A percentile compares a stretch with the other conserved stretches of the same genome.
These are phyloP conservation scores for Elaphurus davidianus DNA, from an alignment of 2,113 vertebrate species.

Conservation along the genomic window DNA sequence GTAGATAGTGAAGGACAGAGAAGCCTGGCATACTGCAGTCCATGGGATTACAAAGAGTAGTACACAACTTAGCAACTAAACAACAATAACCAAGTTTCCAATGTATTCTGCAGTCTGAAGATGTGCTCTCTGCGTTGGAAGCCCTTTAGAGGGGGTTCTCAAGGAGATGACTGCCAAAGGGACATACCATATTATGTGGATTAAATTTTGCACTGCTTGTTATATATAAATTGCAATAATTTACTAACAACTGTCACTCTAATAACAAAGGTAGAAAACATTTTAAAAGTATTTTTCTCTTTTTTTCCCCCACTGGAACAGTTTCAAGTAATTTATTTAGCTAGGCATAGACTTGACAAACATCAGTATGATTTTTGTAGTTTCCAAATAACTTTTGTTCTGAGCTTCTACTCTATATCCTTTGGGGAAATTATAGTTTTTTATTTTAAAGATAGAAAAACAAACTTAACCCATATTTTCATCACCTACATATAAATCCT, in stretches of 20 bases:
- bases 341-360: background rate
- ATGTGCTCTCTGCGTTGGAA: background rate
- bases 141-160: background rate
- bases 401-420: background rate
- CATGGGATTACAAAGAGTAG: background rate
- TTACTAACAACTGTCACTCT: background rate
- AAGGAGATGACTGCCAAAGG: background rate
- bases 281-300: background rate
- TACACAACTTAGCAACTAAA: background rate
- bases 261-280: background rate
- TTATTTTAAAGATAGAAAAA: background rate
- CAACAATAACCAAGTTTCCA: background rate
- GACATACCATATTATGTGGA: background rate
- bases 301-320: rapidly evolving
- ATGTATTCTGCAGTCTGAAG: background rate
- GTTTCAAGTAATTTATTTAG: background rate
- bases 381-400: background rate
- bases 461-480: background rate
- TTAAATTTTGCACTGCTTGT: background rate
- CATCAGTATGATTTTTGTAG: background rate
- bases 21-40: background rate
- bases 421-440: background rate
- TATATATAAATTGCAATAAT: background rate
- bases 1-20: background rate
- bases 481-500: background rate